phyloP scores from a whole-genome alignment of 2,888 invertebrate genomes.

The Tillus elongatus region DNA sequence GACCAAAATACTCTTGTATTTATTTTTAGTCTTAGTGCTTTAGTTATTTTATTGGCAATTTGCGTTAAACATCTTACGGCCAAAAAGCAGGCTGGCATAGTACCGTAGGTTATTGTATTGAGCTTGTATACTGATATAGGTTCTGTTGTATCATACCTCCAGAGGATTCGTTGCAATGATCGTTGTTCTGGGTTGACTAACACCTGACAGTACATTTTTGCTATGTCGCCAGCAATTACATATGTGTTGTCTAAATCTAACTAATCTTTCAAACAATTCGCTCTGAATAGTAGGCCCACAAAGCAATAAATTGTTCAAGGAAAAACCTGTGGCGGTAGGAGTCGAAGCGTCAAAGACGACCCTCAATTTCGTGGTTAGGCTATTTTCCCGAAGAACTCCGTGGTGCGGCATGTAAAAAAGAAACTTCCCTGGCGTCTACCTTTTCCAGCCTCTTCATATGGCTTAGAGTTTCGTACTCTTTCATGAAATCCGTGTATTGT shows the following conservation, averaged over 20 bases:
- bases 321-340: not conserved
- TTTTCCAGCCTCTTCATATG: not conserved
- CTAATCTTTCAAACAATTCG: not conserved
- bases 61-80: not conserved
- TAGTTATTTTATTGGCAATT: not conserved
- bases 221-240: not conserved
- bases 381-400: not conserved
- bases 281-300: not conserved
- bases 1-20: not conserved
- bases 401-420: not conserved
- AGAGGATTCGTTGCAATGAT: not conserved
- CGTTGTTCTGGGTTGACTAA: not conserved
- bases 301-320: not conserved
- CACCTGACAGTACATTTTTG: not conserved
- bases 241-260: not conserved
- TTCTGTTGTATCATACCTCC: not conserved
- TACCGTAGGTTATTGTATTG: not conserved
- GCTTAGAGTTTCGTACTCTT: not conserved
- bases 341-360: not conserved
- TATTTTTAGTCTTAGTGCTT: not conserved
- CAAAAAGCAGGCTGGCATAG: not conserved
- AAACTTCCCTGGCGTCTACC: not conserved
- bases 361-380: not conserved
- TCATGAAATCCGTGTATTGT: not conserved
- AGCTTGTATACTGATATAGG: not conserved